Conservation (phyloP, 2,888 invertebrate species). For the Adelphocoris suturalis region DNA sequence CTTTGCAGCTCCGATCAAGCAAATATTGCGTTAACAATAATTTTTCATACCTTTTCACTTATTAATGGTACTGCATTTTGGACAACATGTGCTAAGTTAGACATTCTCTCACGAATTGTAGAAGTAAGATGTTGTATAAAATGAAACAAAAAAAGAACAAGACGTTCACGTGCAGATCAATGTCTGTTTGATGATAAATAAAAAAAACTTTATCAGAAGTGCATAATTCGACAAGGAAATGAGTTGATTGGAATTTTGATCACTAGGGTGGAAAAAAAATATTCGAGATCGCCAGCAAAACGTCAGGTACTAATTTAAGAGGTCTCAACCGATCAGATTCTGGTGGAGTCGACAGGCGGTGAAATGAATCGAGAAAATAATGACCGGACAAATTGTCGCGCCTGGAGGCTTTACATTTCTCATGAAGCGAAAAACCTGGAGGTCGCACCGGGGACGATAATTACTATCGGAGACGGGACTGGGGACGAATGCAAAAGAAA, state of each 20-base stretch:
- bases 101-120: too few species aligned
- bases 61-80: too few species aligned
- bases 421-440: conserved; percentile 61
- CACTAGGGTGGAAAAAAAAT: neutral
- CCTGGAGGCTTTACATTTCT: conserved; percentile 62
- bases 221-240: neutral
- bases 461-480: conserved; percentile 58
- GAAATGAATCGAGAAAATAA: conserved; percentile 61
- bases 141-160: too few species aligned
- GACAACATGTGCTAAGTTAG: too few species aligned
- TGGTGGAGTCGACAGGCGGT: neutral
- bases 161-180: too few species aligned
- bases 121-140: too few species aligned
- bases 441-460: conserved; percentile 43
- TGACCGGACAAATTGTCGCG: conserved; percentile 48
- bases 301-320: neutral
- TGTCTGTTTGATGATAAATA: too few species aligned
- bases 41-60: too few species aligned
- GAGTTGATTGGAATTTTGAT: neutral
- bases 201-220: neutral
- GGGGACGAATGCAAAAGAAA: conserved; percentile 54
- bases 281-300: neutral
- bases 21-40: too few species aligned
- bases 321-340: conserved; percentile 2
- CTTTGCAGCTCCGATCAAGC: too few species aligned